phyloP scores from a whole-genome alignment of 2,888 invertebrate species.

The Platypus cylindrus region DNA sequence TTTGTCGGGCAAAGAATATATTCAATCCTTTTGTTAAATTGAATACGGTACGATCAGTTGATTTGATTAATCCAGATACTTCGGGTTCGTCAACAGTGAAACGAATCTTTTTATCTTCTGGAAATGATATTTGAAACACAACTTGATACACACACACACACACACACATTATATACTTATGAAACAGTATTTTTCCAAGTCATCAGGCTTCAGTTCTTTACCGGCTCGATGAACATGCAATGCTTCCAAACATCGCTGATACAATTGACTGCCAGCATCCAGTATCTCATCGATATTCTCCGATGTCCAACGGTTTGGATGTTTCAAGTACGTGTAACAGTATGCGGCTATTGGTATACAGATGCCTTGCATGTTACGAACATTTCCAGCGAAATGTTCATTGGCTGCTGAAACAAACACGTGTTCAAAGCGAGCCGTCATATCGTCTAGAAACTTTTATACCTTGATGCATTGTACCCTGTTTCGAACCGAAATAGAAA shows the following conservation, averaged over 20 bases:
- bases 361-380: slow-evolving; percentile 38
- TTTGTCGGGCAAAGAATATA: slow-evolving; percentile 42
- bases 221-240: slow-evolving; percentile 25
- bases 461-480: slow-evolving; percentile 32
- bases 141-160: background rate
- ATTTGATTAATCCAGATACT: slow-evolving; percentile 30
- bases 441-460: no score
- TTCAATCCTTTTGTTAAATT: slow-evolving; percentile 42
- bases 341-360: slow-evolving; percentile 47
- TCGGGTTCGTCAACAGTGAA: slow-evolving; percentile 30
- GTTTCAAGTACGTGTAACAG: slow-evolving; percentile 44
- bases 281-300: slow-evolving; percentile 46
- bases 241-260: slow-evolving; percentile 24
- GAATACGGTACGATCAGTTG: slow-evolving; percentile 29
- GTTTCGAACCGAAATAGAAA: slow-evolving; percentile 30
- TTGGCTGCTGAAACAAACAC: no score
- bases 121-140: background rate
- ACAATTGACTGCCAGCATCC: slow-evolving; percentile 42
- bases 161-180: slow-evolving; percentile 31
- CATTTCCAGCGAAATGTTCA: slow-evolving; percentile 23
- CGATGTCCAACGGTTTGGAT: slow-evolving; percentile 48
- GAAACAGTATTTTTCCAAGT: slow-evolving; percentile 36
- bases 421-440: no score
- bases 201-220: slow-evolving; percentile 32
- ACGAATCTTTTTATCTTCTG: slow-evolving; percentile 33